Conservation (phyloP, 2,113 vertebrate genomes). For the Thunnus thynnus region DNA sequence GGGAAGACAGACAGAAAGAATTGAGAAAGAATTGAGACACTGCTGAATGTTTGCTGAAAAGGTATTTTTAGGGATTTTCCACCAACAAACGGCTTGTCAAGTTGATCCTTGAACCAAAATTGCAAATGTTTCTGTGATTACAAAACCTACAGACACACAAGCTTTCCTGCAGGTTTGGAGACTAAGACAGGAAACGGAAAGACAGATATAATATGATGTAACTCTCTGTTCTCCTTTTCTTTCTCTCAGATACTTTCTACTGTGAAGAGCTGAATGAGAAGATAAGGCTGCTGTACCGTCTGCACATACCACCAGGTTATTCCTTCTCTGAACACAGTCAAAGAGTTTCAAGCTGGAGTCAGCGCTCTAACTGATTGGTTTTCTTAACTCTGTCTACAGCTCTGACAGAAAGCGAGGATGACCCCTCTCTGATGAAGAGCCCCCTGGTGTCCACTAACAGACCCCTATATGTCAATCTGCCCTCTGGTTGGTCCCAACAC, state of each 20-base stretch:
- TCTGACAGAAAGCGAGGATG: conserved; percentile 91
- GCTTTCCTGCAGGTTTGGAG: too few relatives aligned
- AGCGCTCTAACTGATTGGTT: rapidly evolving
- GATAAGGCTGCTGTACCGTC: conserved; percentile 91
- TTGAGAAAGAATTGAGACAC: background rate
- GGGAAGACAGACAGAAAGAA: background rate
- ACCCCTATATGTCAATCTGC: conserved; percentile 88
- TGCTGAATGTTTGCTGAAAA: too few relatives aligned
- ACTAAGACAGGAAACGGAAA: too few relatives aligned
- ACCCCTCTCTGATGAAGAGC: conserved; percentile 89
- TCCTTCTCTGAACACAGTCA: background rate
- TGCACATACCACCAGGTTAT: conserved; percentile 94
- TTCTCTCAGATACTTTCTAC: conserved; percentile 90
- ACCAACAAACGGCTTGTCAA: too few relatives aligned
- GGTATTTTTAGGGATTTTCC: too few relatives aligned
- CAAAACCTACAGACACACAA: too few relatives aligned
- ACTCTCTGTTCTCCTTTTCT: background rate
- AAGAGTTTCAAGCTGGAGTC: background rate
- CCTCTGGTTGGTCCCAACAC: conserved; percentile 82
- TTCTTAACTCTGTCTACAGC: conserved; percentile 77
- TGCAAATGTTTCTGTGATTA: too few relatives aligned
- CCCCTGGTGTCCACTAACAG: conserved; percentile 91
- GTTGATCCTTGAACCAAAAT: too few relatives aligned
- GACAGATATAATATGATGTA: too few relatives aligned
- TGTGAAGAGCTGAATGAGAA: conserved; percentile 96